Percentiles rank a stretch among this genome's conserved stretches.
These are phyloP conservation scores for Cephonodes hylas DNA, from an alignment of 2,888 invertebrate genomes.

Conservation along the genomic window DNA sequence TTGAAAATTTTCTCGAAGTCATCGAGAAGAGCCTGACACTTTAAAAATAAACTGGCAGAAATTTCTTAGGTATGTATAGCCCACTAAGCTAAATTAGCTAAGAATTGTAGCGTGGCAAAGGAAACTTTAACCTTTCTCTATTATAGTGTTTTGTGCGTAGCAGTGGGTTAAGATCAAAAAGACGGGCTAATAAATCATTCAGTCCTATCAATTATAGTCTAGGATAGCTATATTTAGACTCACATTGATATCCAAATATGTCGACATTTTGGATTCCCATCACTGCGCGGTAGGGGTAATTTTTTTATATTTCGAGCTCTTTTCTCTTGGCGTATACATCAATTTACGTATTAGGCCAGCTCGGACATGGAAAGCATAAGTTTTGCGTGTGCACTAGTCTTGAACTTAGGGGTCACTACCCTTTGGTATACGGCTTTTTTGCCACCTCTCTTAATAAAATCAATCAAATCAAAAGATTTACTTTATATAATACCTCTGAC, in stretches of 20 bases:
- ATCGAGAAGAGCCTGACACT: no score
- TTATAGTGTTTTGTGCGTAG: no score
- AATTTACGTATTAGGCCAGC: constrained; percentile 38
- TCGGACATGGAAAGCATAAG: constrained; percentile 20
- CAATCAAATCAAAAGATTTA: neutral
- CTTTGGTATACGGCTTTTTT: neutral
- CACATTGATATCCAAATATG: neutral
- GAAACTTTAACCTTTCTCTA: no score
- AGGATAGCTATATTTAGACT: neutral
- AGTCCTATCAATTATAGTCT: no score
- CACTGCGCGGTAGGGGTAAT: constrained; percentile 35
- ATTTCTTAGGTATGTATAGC: no score
- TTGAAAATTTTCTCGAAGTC: no score
- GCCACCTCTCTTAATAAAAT: no score
- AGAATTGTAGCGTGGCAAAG: no score
- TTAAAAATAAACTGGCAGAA: no score
- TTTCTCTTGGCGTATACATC: constrained; percentile 39
- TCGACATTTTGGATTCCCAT: constrained; percentile 15
- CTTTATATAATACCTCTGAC: neutral
- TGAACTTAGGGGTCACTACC: neutral
- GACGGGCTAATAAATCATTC: no score
- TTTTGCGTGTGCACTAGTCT: neutral
- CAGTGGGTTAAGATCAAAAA: no score
- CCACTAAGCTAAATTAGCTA: no score
- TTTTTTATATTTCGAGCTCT: constrained; percentile 45